These are phyloP conservation scores for Catamblyrhynchus diadema DNA, from an alignment of 2,797 vertebrate genomes.

Conservation along the genomic window DNA sequence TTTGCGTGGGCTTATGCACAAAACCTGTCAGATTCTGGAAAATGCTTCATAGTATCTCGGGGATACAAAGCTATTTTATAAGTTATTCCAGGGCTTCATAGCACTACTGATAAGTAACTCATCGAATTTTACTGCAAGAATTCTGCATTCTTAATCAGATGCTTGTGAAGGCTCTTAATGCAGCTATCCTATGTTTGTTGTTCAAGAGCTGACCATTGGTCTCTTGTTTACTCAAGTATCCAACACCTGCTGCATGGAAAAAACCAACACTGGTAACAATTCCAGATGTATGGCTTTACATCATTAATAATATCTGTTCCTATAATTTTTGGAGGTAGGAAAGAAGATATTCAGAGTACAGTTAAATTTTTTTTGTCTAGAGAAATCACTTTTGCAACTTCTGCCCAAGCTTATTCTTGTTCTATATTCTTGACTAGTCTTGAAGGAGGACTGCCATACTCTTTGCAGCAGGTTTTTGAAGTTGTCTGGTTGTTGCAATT, in stretches of 20 bases:
- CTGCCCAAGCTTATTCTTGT: background rate
- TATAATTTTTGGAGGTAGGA: background rate
- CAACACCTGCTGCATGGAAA: background rate
- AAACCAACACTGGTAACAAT: background rate
- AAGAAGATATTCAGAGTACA: background rate
- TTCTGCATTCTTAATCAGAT: background rate
- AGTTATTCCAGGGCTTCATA: background rate
- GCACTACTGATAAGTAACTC: background rate
- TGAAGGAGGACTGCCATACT: background rate
- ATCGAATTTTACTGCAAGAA: background rate
- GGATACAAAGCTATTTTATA: background rate
- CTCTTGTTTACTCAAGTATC: background rate
- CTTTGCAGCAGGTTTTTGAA: background rate
- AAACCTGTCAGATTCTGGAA: slow-evolving; percentile 59
- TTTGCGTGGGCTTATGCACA: slow-evolving; percentile 37
- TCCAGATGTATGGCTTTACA: background rate
- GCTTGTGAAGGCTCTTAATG: background rate
- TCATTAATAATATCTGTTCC: background rate
- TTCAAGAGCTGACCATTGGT: background rate
- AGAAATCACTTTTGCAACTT: background rate
- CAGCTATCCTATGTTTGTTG: background rate
- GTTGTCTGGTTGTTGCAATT: background rate
- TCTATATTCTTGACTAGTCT: background rate
- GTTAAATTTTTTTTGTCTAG: background rate
- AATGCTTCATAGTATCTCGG: slow-evolving; percentile 3